Evolutionary conservation across 2,113 vertebrate genomes (phyloP), one percentile per base, ranked within the genome.

Genomic region (Delphinapterus leucas): DNA sequence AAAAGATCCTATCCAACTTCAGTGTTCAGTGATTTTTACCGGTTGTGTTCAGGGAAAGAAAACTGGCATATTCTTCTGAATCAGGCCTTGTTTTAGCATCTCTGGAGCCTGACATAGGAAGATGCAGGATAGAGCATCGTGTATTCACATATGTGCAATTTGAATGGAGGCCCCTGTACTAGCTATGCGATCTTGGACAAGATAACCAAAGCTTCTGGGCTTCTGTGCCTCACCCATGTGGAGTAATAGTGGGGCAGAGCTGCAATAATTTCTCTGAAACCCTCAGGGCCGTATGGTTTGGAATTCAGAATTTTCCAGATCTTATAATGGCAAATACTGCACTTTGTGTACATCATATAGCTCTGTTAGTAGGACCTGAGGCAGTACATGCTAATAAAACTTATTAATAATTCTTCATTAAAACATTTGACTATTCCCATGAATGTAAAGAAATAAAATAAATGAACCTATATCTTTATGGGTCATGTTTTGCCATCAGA

Each of bases 121-220:
- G 47, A 87, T 20, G 3, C 14, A 60, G 6, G 13, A 47, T 13
- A 65, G 1, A 4, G 28, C 13, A 58, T 71, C 1, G 0, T n/a
- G 2, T 26, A 31, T 63, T 90, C 74, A 44, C 18, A 85, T 10
- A 58, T 21, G 49, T 33, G 12, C 6, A n/a, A 2, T 58, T 76
- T 92, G 5, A 82, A 81, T 23, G 26, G 25, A 41, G 2, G 55
- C 21, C 82, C n/a, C 38, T 26, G 36, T 15, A 53, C 14, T 71
- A 81, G 61, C 23, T 44, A n/a, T 68, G 53, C 58, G 21, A 49
- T 65, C 80, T 58, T 63, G 26, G 11, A 91, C 8, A 86, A 88
- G 8, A 79, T 31, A 55, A 58, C 11, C 7, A 82, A 91, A 31
- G 10, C 8, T 85, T 65, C 25, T n/a, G 8, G 61, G 31, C 1